Evolutionary conservation across 2,888 invertebrate species (phyloP).

Genomic region (Embidobia sp.): DNA sequence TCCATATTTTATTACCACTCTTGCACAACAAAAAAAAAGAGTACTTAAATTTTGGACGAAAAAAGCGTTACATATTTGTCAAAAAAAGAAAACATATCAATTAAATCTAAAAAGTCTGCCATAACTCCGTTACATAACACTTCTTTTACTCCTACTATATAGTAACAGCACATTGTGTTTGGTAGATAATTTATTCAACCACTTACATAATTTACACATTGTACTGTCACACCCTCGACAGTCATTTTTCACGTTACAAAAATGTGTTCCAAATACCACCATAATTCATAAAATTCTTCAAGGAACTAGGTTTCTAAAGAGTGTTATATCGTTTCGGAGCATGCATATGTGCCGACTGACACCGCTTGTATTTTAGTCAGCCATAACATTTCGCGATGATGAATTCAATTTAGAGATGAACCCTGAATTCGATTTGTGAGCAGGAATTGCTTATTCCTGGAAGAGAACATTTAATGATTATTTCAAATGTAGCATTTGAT

Average conservation of each 20-base stretch:
- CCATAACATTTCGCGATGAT: conserved; percentile 24
- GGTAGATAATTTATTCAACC: conserved; percentile 17
- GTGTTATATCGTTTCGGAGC: too few relatives aligned
- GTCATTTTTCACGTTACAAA: conserved; percentile 12
- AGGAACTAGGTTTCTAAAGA: too few relatives aligned
- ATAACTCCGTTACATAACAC: conserved; percentile 21
- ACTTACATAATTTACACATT: conserved; percentile 41
- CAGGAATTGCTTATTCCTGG: conserved; percentile 25
- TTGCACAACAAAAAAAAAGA: conserved; percentile 6
- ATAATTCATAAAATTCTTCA: conserved; percentile 7
- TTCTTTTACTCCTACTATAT: conserved; percentile 6
- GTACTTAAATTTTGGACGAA: background rate
- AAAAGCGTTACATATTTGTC: conserved; percentile 11
- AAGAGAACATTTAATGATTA: conserved; percentile 43
- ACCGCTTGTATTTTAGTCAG: too few relatives aligned
- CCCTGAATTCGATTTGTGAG: too few relatives aligned
- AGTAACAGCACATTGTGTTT: conserved; percentile 9
- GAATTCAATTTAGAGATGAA: too few relatives aligned
- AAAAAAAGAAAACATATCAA: background rate
- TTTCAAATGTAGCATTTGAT: conserved; percentile 62
- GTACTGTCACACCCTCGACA: conserved; percentile 25
- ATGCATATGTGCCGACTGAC: too few relatives aligned
- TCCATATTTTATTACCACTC: background rate
- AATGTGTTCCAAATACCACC: conserved; percentile 4
- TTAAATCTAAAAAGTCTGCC: conserved; percentile 19